Base-by-base conservation (phyloP, 2,888 invertebrate genomes). In the Cartodere bifasciata region DNA sequence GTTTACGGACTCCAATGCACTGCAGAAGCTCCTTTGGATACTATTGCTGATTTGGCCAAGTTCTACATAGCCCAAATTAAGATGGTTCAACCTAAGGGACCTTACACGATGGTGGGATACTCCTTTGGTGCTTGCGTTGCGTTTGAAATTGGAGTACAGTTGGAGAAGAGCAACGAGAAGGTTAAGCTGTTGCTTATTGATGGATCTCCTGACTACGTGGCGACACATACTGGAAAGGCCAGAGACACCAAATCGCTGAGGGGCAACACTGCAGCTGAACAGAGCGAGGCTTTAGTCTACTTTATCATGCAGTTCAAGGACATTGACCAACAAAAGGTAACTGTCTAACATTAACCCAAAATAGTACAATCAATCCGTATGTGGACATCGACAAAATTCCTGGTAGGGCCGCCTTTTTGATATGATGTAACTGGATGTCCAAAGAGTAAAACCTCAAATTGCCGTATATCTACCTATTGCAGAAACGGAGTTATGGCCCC, bases 81-180 rank as follows among this genome's bases (percentile, higher is more conserved):
- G 52, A 67, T 68, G 30, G 64, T 82, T 26, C 88, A 90, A 62
- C 72, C 77, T 5, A 60, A 65, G 35, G 86, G 90, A 38, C 91
- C 94, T 3, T 94, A 88, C 67, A 73, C 77, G 29, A 64, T 98
- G 40, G 75, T 85, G 24, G 97, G 95, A 2, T 97, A 98, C 63
- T 97, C 95, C 0, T 95, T 87, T 60, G 97, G 98, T 38, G 87
- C 90, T 23, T 77, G 83, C 45, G 82, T 97, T 17, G 92, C 91
- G 11, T 87, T 91, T 57, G 95, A 95, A 65, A 94, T 97, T 78
- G 86, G 86, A 14, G 63, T 82, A 16, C 82, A 85, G 55, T 64
- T 95, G 31, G 85, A 90, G 54, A 62, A 66, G 42, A 58, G 49
- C 16, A 70, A 68, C 2, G 68, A 72, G 49, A 59, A 53, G 39